Evolutionary conservation across 1,140 invertebrate genomes (phyloP).

Genomic region (Leptestheria dahalacensis): DNA sequence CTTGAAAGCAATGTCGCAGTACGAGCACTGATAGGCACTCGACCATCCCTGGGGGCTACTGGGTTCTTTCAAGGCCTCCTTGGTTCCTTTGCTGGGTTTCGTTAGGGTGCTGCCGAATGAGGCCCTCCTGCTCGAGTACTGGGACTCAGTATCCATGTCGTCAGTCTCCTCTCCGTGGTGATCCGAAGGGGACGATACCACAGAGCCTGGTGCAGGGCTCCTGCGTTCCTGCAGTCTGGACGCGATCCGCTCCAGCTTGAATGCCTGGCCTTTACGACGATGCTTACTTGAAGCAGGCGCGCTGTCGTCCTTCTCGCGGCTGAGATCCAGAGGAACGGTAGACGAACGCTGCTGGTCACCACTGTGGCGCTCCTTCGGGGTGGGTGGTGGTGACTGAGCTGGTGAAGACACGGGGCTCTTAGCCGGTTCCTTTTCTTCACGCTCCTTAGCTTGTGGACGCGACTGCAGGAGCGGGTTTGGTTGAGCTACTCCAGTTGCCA

Average conservation of each 20-base stretch:
- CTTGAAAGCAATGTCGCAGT: slow-evolving; percentile 80
- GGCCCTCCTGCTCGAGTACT: neutral
- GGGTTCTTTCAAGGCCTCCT: slow-evolving; percentile 4
- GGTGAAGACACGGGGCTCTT: slow-evolving; percentile 17
- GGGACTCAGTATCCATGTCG: slow-evolving; percentile 15
- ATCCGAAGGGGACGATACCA: slow-evolving; percentile 14
- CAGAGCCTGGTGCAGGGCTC: neutral
- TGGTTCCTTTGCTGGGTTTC: slow-evolving; percentile 20
- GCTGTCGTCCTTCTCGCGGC: slow-evolving; percentile 17
- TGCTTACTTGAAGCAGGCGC: slow-evolving; percentile 34
- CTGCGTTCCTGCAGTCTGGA: slow-evolving; percentile 27
- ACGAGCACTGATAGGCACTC: slow-evolving; percentile 50
- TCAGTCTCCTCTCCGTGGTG: slow-evolving; percentile 14
- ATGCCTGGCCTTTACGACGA: slow-evolving; percentile 60
- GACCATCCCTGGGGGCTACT: slow-evolving; percentile 15
- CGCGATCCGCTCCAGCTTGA: slow-evolving; percentile 48
- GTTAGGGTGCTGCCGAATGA: neutral
- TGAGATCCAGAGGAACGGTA: slow-evolving; percentile 18
- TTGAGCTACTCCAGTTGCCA: slow-evolving; percentile 13
- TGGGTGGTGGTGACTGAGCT: slow-evolving; percentile 9
- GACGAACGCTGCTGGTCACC: slow-evolving; percentile 7
- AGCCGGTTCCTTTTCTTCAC: slow-evolving; percentile 3
- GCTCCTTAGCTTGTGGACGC: slow-evolving; percentile 17
- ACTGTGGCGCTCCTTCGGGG: slow-evolving; percentile 5
- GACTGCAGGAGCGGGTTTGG: slow-evolving; percentile 2